Evolutionary conservation across 2,113 vertebrate species (phyloP).

Genomic region (Calidris pugnax): DNA sequence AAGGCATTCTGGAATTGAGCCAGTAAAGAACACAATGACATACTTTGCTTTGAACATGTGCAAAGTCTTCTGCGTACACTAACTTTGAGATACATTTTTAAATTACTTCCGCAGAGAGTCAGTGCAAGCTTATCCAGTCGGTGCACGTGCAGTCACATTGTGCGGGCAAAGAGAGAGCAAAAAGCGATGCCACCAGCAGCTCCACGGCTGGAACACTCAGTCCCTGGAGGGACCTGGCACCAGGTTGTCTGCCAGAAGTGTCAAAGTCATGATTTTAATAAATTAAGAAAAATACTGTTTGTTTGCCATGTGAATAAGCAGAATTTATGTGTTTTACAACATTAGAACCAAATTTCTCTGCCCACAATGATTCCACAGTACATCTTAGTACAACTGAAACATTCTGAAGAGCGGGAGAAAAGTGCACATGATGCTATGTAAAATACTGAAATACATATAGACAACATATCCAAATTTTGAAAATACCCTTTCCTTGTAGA

Average conservation of each 20-base stretch:
- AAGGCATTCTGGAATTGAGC: background rate
- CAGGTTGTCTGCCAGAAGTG: background rate
- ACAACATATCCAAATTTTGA: background rate
- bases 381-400: background rate
- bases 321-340: background rate
- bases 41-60: background rate
- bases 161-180: background rate
- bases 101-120: background rate
- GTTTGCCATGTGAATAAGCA: background rate
- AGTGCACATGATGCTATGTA: background rate
- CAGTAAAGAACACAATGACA: background rate
- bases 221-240: accelerated
- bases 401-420: background rate
- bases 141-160: background rate
- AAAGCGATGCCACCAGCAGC: background rate
- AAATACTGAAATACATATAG: background rate
- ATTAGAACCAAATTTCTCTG: background rate
- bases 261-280: background rate
- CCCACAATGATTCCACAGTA: background rate
- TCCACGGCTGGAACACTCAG: no score
- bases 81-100: background rate
- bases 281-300: background rate
- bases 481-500: background rate
- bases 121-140: background rate
- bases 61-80: background rate